Evolutionary conservation across 1,140 invertebrate species (phyloP).

Genomic region (Teleopsis dalmanni): DNA sequence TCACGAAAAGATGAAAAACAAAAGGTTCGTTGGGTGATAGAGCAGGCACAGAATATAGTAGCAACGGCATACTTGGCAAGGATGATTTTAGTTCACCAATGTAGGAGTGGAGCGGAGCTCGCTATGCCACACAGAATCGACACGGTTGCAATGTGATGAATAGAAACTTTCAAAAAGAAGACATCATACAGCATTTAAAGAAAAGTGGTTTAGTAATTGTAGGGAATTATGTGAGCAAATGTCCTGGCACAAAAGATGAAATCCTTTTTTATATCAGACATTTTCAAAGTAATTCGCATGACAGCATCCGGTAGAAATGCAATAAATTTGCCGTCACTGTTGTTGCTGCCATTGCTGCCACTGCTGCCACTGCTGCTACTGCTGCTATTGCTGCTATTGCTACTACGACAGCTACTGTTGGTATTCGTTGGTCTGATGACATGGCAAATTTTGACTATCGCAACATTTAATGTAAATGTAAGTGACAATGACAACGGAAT

Average conservation of each 20-base stretch:
- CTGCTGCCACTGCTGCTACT: neutral
- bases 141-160: no score
- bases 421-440: neutral
- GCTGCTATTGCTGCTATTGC: neutral
- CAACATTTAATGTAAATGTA: neutral
- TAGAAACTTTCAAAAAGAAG: no score
- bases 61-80: no score
- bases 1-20: no score
- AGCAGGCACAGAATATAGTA: no score
- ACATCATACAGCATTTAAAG: neutral
- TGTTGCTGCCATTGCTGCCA: neutral
- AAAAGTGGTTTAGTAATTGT: neutral
- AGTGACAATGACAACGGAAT: neutral
- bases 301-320: neutral
- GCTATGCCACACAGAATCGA: no score
- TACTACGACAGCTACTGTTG: neutral
- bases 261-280: conserved; percentile 5
- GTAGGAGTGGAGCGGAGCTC: no score
- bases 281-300: neutral
- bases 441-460: neutral
- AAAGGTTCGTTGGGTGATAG: no score
- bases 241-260: conserved; percentile 4
- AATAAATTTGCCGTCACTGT: neutral
- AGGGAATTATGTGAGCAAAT: conserved; percentile 7
- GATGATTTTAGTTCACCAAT: no score